Evolutionary conservation across 2,888 invertebrate genomes (phyloP).

Genomic region (Ametastegia equiseti): DNA sequence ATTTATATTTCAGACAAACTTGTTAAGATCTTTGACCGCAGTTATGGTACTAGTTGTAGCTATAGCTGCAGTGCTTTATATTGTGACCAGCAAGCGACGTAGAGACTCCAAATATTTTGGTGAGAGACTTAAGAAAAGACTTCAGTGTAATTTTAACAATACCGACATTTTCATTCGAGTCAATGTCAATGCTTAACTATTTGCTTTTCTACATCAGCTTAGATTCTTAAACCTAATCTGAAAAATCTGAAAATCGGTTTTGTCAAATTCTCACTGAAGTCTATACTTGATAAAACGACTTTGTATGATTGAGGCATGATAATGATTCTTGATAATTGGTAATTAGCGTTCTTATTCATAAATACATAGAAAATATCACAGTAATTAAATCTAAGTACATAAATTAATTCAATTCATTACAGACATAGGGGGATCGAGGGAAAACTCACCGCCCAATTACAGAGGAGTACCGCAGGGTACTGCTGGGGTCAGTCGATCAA

Average conservation of each 20-base stretch:
- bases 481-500: neutral
- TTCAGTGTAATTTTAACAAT: too few relatives aligned
- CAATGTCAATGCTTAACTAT: too few relatives aligned
- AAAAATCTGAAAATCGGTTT: too few relatives aligned
- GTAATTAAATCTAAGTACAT: neutral
- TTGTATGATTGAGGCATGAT: neutral
- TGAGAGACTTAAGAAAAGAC: constrained; percentile 55
- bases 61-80: constrained; percentile 65
- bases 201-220: too few relatives aligned
- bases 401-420: constrained; percentile 22
- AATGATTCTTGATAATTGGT: too few relatives aligned
- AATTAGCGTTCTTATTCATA: too few relatives aligned
- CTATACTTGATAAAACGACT: neutral
- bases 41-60: constrained; percentile 68
- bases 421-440: constrained; percentile 72
- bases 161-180: too few relatives aligned
- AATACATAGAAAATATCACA: constrained; percentile 31
- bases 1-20: constrained; percentile 63
- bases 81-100: constrained; percentile 64
- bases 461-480: constrained; percentile 58
- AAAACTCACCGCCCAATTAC: constrained; percentile 69
- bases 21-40: constrained; percentile 68
- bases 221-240: too few relatives aligned
- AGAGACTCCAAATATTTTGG: constrained; percentile 68
- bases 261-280: neutral